Evolutionary conservation across 2,113 vertebrate species (phyloP), one percentile per base, ranked within the genome.

Genomic region (Ochotona princeps): DNA sequence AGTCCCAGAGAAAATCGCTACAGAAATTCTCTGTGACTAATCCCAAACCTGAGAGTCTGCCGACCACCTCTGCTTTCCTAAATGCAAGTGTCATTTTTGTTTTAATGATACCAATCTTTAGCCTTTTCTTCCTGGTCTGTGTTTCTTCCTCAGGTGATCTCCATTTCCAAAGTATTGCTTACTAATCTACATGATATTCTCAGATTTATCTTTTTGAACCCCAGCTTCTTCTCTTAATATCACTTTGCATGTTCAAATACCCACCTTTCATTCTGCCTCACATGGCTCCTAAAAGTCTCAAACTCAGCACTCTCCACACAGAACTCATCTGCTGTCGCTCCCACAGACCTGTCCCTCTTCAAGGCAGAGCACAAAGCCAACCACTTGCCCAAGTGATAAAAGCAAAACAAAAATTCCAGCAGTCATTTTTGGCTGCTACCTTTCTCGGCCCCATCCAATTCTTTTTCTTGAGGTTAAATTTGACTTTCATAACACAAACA

Each of bases 381-480:
- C 6, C 8, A 7, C 38, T 63, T 70, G 47, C 47, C 70, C 73
- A 85, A 87, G 12, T 32, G 74, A 82, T 51, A 44, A 49, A 75
- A 47, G 21, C 12, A 60, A 80, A 75, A 66, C 3, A 13, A 18
- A 23, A 32, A 94, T 1, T 30, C n/a, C n/a, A 57, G 28, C 1
- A 25, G 73, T 76, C 30, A 69, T 54, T 81, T 83, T 78, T 18
- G 57, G 54, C 28, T 84, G 13, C 75, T 54, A 0, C 32, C 10
- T 66, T 91, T 85, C 38, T 51, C 70, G 69, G n/a, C 26, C 47
- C 25, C 1, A 44, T 32, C 23, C 26, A 90, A n/a, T 74, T 89
- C 60, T 51, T 44, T 87, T 93, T 88, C 69, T 78, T 87, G 7
- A 14, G 32, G 15, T 89, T 8, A 89, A 89, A 87, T 47, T 81